Conservation (phyloP, 2,797 vertebrate species). For the Sphenopsis melanotis region DNA sequence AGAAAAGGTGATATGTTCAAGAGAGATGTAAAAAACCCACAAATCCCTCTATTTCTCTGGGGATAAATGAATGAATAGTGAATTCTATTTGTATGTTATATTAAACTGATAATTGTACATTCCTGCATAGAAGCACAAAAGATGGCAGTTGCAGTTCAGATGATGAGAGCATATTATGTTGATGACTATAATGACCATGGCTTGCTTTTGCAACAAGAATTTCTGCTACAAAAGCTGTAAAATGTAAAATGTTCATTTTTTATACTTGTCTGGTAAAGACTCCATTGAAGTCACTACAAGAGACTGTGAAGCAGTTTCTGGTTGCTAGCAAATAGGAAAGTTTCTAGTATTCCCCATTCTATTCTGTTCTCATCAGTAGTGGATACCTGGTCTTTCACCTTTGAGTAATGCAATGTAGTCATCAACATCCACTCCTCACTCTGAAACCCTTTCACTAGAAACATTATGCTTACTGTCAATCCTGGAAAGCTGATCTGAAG, state of each 20-base stretch:
- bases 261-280: not conserved
- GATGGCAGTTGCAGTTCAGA: slow-evolving; percentile 2
- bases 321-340: not conserved
- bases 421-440: not conserved
- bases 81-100: not conserved
- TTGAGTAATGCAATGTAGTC: not conserved
- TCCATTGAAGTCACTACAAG: not conserved
- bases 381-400: not conserved
- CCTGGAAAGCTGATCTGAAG: not conserved
- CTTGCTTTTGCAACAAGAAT: not conserved
- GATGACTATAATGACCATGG: not conserved
- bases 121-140: not conserved
- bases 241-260: not conserved
- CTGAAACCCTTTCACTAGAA: not conserved
- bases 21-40: not conserved
- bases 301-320: not conserved
- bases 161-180: not conserved
- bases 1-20: not conserved
- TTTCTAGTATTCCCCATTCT: not conserved
- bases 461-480: not conserved
- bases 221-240: not conserved
- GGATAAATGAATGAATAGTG: not conserved
- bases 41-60: not conserved
- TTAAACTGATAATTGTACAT: slow-evolving; percentile 1
- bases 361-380: not conserved